phyloP scores from a whole-genome alignment of 2,113 vertebrate species.

The Rhea americana region DNA sequence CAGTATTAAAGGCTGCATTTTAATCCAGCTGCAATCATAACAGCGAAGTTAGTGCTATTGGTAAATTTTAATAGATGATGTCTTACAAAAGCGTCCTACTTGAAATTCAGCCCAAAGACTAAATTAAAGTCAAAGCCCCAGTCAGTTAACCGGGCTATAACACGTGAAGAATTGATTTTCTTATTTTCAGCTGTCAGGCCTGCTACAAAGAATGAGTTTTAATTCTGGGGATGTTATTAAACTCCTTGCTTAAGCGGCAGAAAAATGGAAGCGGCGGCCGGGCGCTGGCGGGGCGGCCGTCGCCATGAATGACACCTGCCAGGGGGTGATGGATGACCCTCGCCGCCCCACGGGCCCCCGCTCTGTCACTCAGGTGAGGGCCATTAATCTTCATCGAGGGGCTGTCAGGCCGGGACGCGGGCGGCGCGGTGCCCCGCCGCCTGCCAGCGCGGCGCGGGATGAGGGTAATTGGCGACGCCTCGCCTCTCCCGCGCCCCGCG shows the following conservation, averaged over 20 bases:
- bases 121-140: slow-evolving; percentile 86
- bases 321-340: slow-evolving; percentile 98
- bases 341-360: slow-evolving; percentile 89
- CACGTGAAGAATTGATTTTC: slow-evolving; percentile 92
- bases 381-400: slow-evolving; percentile 98
- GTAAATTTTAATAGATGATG: slow-evolving; percentile 89
- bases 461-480: slow-evolving; percentile 91
- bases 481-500: slow-evolving; percentile 59
- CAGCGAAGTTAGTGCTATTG: slow-evolving; percentile 75
- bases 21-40: slow-evolving; percentile 76
- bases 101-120: slow-evolving; percentile 80
- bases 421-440: too few relatives aligned
- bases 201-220: slow-evolving; percentile 93
- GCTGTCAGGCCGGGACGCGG: slow-evolving; percentile 85
- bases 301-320: slow-evolving; percentile 98
- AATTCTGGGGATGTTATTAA: slow-evolving; percentile 95
- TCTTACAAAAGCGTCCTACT: slow-evolving; percentile 77
- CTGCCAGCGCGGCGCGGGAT: slow-evolving; percentile 59
- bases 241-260: slow-evolving; percentile 88
- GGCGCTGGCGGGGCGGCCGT: slow-evolving; percentile 70
- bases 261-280: slow-evolving; percentile 77
- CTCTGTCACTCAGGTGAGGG: slow-evolving; percentile 97
- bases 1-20: slow-evolving; percentile 74
- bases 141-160: slow-evolving; percentile 82
- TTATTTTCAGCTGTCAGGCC: slow-evolving; percentile 90